Conservation (phyloP, 2,888 invertebrate species). For the Pterostichus madidus region DNA sequence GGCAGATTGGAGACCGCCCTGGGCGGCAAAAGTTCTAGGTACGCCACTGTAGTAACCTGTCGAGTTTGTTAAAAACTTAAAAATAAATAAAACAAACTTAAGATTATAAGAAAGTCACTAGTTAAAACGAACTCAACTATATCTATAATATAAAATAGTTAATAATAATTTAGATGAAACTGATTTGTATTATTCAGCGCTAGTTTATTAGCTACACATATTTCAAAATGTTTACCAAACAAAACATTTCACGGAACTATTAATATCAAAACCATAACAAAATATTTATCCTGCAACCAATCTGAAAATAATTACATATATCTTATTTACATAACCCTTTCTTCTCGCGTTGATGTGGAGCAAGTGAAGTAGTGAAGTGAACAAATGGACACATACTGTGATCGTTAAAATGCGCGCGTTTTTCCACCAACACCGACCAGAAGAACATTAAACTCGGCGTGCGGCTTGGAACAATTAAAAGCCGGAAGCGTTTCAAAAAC, state of each 20-base stretch:
- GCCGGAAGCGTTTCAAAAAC: slow-evolving; percentile 64
- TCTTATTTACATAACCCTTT: slow-evolving; percentile 44
- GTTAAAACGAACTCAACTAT: too few species aligned
- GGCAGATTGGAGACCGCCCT: too few species aligned
- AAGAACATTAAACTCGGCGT: slow-evolving; percentile 53
- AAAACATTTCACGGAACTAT: slow-evolving; percentile 15
- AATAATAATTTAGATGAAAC: background rate
- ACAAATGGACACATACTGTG: slow-evolving; percentile 57
- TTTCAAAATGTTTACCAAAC: slow-evolving; percentile 7
- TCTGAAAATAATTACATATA: background rate
- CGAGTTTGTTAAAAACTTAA: too few species aligned
- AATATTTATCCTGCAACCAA: slow-evolving; percentile 28
- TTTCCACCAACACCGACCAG: slow-evolving; percentile 38
- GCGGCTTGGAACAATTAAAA: slow-evolving; percentile 63
- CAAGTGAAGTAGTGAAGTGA: slow-evolving; percentile 29
- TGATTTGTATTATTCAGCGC: background rate
- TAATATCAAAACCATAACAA: slow-evolving; percentile 39
- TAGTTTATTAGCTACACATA: background rate
- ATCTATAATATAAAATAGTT: too few species aligned
- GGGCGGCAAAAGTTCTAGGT: too few species aligned
- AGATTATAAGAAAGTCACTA: too few species aligned
- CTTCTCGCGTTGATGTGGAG: background rate
- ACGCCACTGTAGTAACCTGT: too few species aligned
- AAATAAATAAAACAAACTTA: too few species aligned
- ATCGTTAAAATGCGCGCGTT: slow-evolving; percentile 59